phyloP scores from a whole-genome alignment of 2,113 vertebrate species.

The Macheiramphus alcinus region DNA sequence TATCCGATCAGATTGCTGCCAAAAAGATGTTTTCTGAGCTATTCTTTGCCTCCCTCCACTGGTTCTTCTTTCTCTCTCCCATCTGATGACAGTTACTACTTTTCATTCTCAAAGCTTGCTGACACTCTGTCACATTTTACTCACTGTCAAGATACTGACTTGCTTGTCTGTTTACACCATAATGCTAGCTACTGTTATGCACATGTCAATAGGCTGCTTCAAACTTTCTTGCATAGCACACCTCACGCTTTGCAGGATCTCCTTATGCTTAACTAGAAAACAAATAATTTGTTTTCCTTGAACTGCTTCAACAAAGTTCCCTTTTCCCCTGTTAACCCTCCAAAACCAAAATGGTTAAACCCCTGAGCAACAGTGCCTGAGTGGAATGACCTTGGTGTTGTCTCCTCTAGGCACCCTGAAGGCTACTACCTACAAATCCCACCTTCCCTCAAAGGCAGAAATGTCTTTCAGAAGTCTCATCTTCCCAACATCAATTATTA shows the following conservation, averaged over 20 bases:
- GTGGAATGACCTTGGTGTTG: neutral
- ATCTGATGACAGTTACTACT: neutral
- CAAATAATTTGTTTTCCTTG: neutral
- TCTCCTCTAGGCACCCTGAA: neutral
- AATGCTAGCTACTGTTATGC: neutral
- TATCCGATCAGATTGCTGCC: neutral
- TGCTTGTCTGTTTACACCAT: neutral
- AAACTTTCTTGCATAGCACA: neutral
- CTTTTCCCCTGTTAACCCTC: neutral
- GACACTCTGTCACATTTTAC: neutral
- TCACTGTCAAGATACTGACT: neutral
- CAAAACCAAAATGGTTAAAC: neutral
- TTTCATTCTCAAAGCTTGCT: neutral
- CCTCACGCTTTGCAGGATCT: neutral
- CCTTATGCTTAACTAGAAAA: neutral
- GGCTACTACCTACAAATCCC: neutral
- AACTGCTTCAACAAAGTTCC: neutral
- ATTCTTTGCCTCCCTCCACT: neutral
- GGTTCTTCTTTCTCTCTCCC: neutral
- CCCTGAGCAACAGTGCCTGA: neutral
- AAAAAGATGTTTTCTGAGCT: neutral
- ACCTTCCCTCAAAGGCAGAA: neutral
- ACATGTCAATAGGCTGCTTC: neutral
- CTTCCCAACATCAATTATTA: neutral
- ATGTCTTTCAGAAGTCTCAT: neutral